phyloP scores from a whole-genome alignment of 1,140 invertebrate species.

The Drosophila orosa region DNA sequence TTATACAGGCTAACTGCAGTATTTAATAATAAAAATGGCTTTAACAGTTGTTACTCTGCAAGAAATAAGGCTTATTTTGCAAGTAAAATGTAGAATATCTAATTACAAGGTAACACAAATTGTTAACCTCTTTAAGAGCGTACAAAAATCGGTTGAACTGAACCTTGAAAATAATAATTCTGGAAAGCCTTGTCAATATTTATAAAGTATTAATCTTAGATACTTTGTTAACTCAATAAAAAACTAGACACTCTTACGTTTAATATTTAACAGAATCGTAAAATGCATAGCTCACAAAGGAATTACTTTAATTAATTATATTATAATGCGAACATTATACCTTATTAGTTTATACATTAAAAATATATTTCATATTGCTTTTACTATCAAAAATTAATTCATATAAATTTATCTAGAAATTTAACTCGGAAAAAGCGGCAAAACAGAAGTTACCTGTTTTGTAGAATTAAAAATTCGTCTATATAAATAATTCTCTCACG shows the following conservation, averaged over 20 bases:
- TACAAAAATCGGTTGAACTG: neutral
- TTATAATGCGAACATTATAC: too few species aligned
- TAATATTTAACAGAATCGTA: neutral
- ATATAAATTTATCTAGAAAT: neutral
- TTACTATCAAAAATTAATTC: too few species aligned
- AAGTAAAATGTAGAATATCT: neutral
- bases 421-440: neutral
- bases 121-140: neutral
- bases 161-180: neutral
- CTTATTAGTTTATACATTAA: neutral
- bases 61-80: too few species aligned
- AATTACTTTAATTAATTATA: too few species aligned
- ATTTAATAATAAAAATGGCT: neutral
- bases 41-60: neutral
- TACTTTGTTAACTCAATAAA: neutral
- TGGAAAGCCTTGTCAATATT: too few species aligned
- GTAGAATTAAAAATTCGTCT: neutral
- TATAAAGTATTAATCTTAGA: too few species aligned
- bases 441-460: neutral
- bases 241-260: too few species aligned
- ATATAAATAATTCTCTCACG: neutral
- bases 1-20: neutral
- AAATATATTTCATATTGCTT: neutral
- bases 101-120: neutral
- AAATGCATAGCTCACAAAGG: neutral